Evolutionary conservation across 2,797 vertebrate species (phyloP), one percentile per base, ranked within the genome.

Genomic region (Scarus forsteni): DNA sequence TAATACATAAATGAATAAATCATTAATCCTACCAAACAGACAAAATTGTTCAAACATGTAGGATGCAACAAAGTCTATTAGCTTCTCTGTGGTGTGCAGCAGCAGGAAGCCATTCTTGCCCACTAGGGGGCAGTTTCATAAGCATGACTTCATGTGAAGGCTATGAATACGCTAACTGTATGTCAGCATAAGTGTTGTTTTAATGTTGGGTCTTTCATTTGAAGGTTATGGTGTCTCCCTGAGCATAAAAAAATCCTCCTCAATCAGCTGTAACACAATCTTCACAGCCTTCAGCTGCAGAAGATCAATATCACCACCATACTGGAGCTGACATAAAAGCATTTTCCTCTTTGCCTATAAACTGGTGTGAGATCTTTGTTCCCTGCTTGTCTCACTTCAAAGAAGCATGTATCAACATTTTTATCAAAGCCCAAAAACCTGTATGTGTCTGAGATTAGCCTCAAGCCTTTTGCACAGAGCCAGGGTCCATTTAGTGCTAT

Each of bases 371-470:
- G 35, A 50, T 55, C 40, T 71, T 75, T 39, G 12, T 78, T 49
- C 16, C 61, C 36, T 6, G 66, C 53, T 76, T 49, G 55, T 77
- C 43, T 75, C 52, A 66, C 61, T 75, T 85, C 63, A 73, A 72
- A 74, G 60, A 43, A 63, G 27, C 18, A 8, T 61, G 13, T 85
- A 86, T 85, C 80, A 79, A 82, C 77, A 85, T 84, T 86, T 75
- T 63, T 69, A 85, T 89, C 86, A 78, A 88, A 81, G 72, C 50
- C 63, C 1, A 8, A 48, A 72, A 66, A 73, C 74, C 70, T 73
- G 75, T 80, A 81, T 80, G 69, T 79, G 49, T 71, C 14, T 6
- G 50, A 81, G 79, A 82, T 86, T 77, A 80, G 59, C 68, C 69
- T 36, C 39, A 14, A 73, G 76, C 70, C 58, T 75, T 72, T n/a